Conservation (phyloP, 2,888 invertebrate species). For the Philhelius pedissequus region DNA sequence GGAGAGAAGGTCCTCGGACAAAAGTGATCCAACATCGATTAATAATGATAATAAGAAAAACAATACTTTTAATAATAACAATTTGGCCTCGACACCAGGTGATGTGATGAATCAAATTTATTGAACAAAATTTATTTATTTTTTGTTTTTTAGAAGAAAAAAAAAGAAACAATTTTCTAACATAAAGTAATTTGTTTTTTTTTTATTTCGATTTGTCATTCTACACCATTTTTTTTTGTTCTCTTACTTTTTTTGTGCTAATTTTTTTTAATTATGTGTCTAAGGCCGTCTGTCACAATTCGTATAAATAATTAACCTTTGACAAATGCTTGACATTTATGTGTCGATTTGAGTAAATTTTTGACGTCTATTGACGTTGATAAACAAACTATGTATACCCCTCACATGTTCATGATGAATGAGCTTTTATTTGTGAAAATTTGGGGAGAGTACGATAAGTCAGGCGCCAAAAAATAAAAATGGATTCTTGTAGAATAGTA, state of each 20-base stretch:
- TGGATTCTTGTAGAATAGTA: too few species aligned
- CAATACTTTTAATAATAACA: constrained; percentile 79
- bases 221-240: neutral
- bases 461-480: too few species aligned
- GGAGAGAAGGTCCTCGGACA: constrained; percentile 79
- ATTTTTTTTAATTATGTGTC: neutral
- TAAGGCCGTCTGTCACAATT: too few species aligned
- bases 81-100: constrained; percentile 79
- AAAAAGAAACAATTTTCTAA: constrained; percentile 16
- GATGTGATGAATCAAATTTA: constrained; percentile 63
- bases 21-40: constrained; percentile 79
- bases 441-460: too few species aligned
- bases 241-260: neutral
- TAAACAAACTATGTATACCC: too few species aligned
- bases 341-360: too few species aligned
- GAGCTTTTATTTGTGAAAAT: too few species aligned
- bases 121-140: constrained; percentile 34
- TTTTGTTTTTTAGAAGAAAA: constrained; percentile 16
- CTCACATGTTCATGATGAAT: too few species aligned
- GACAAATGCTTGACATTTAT: too few species aligned
- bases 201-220: constrained; percentile 20
- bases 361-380: too few species aligned
- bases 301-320: too few species aligned
- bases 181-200: neutral
- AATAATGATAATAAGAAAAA: constrained; percentile 79